These are phyloP conservation scores for Luidia sarsii DNA, from an alignment of 53 echinoderm and acorn worm species.

Conservation along the genomic window DNA sequence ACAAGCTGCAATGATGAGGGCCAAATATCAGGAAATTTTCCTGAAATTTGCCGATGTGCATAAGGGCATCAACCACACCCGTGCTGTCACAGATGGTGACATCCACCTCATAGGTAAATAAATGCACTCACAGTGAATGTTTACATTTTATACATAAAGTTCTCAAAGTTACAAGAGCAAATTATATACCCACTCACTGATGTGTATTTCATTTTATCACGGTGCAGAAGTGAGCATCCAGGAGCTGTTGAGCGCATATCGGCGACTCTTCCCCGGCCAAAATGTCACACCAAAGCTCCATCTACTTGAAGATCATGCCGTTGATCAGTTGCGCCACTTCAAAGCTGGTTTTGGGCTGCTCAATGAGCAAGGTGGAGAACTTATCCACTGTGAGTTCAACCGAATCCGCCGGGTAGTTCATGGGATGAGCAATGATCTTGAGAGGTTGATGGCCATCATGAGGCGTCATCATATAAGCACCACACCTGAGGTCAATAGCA, in stretches of 20 bases:
- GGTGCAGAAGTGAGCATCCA: conserved; percentile 14
- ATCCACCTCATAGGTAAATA: conserved; percentile 3
- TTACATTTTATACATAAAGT: not conserved
- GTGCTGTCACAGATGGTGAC: not conserved
- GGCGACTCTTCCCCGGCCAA: not conserved
- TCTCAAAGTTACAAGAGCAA: not conserved
- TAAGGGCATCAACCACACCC: conserved; percentile 1
- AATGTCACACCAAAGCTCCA: conserved; percentile 56
- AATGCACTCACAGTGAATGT: not conserved
- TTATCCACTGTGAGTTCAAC: conserved; percentile 38
- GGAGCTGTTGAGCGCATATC: conserved; percentile 11
- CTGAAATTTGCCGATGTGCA: conserved; percentile 17
- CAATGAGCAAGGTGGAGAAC: conserved; percentile 52
- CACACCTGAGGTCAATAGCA: conserved; percentile 11
- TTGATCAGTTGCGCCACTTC: conserved; percentile 16
- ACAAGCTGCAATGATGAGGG: not conserved
- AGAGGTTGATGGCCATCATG: conserved; percentile 9
- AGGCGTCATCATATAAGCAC: conserved; percentile 12
- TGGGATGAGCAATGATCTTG: conserved; percentile 24
- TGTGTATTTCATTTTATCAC: not conserved
- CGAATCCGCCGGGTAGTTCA: conserved; percentile 14
- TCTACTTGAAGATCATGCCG: conserved; percentile 31
- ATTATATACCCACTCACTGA: too few relatives aligned
- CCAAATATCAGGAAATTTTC: not conserved
- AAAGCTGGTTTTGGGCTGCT: conserved; percentile 45